Evolutionary conservation across 2,888 invertebrate species (phyloP).

Genomic region (Neoaliturus tenellus): DNA sequence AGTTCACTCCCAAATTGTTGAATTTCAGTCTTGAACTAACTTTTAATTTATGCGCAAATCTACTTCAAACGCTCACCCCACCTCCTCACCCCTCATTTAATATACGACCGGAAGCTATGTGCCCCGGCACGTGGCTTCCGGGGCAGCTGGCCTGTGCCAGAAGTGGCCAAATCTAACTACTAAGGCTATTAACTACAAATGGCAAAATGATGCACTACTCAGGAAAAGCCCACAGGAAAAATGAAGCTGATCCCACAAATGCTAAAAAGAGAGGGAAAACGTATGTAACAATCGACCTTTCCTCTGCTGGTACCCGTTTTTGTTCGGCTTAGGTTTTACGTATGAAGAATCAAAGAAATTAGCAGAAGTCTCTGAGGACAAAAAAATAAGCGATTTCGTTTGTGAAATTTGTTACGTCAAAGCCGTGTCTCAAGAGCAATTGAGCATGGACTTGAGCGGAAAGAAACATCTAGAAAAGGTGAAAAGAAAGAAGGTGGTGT

Average conservation of each 20-base stretch:
- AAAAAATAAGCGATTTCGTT: neutral
- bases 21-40: too few relatives aligned
- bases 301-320: neutral
- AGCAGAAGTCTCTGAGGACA: neutral
- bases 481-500: neutral
- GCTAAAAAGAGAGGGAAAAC: slow-evolving; percentile 20
- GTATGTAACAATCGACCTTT: slow-evolving; percentile 14
- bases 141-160: too few relatives aligned
- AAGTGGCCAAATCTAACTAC: too few relatives aligned
- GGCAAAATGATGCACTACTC: slow-evolving; percentile 24
- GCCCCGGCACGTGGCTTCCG: too few relatives aligned
- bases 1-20: too few relatives aligned
- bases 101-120: too few relatives aligned
- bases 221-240: neutral
- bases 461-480: slow-evolving; percentile 18
- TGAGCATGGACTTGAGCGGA: neutral
- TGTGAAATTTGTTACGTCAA: neutral
- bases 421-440: slow-evolving; percentile 4
- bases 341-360: neutral
- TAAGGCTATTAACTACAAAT: neutral
- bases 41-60: too few relatives aligned
- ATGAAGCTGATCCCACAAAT: slow-evolving; percentile 19
- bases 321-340: neutral
- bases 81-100: too few relatives aligned
- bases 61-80: too few relatives aligned